These are phyloP conservation scores for Gracilinanus agilis DNA, from an alignment of 2,113 vertebrate genomes.

Conservation along the genomic window DNA sequence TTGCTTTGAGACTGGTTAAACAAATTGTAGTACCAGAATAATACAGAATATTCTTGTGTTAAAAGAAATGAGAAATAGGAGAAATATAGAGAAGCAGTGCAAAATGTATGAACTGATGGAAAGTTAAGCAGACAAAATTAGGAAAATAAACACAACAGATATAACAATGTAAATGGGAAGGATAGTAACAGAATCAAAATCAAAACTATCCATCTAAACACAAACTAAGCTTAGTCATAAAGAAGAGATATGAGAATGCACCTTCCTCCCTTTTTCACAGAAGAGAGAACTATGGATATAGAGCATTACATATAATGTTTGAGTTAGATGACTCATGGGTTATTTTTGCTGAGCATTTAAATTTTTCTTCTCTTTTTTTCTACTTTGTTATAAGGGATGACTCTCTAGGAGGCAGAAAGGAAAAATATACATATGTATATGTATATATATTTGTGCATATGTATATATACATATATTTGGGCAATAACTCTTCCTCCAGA, in stretches of 20 bases:
- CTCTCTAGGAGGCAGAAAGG: not conserved
- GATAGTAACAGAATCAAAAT: not conserved
- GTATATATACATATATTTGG: not conserved
- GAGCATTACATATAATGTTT: not conserved
- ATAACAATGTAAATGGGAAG: not conserved
- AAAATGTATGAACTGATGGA: not conserved
- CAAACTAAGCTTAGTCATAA: not conserved
- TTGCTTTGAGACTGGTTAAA: not conserved
- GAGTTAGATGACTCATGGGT: not conserved
- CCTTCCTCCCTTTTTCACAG: conserved; percentile 7
- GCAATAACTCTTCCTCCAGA: not conserved
- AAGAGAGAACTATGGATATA: not conserved
- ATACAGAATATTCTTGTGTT: not conserved
- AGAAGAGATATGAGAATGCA: not conserved
- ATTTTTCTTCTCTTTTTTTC: not conserved
- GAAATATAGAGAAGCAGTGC: not conserved
- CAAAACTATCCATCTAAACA: not conserved
- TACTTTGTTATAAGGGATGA: not conserved
- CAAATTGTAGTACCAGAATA: not conserved
- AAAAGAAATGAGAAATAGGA: not conserved
- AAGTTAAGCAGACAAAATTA: not conserved
- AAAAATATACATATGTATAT: not conserved
- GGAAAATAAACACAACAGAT: not conserved
- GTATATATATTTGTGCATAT: not conserved
- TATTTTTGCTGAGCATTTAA: not conserved